These are phyloP conservation scores for Sarcophilus harrisii DNA, from an alignment of 2,797 vertebrate species.

Conservation along the genomic window DNA sequence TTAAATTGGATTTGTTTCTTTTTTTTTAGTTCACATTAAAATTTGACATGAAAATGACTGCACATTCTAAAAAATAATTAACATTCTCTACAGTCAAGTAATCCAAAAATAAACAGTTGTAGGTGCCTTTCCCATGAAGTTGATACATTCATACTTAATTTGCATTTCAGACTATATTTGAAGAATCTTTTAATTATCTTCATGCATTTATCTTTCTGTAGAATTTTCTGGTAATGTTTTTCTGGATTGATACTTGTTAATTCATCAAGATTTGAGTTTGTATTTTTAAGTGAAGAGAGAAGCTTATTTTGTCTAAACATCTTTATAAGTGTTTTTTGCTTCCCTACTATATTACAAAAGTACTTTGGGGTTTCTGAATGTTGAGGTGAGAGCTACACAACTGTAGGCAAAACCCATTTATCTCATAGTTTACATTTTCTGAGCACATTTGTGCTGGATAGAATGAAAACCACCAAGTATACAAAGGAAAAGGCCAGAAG, in stretches of 20 bases:
- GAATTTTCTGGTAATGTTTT: conserved; percentile 40
- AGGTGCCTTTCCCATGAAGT: conserved; percentile 13
- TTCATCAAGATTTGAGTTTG: conserved; percentile 47
- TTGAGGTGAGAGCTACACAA: background rate
- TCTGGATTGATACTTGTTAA: conserved; percentile 37
- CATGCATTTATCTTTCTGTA: conserved; percentile 44
- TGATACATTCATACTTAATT: conserved; percentile 4
- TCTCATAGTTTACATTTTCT: background rate
- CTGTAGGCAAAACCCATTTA: background rate
- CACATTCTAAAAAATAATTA: conserved; percentile 33
- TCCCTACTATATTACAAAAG: background rate
- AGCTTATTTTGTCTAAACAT: too few species aligned
- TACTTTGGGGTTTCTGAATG: background rate
- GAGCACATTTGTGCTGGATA: background rate
- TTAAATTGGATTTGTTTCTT: conserved; percentile 50
- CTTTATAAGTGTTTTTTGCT: too few species aligned
- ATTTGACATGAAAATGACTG: conserved; percentile 39
- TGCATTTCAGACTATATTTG: conserved; percentile 45
- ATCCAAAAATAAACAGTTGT: background rate
- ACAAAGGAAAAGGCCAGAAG: background rate
- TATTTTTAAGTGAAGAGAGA: background rate
- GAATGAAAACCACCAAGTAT: background rate
- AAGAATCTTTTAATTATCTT: conserved; percentile 40
- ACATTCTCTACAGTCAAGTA: conserved; percentile 32
- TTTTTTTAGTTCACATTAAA: conserved; percentile 38